Percentiles rank a stretch among this genome's conserved stretches.
phyloP scores from a whole-genome alignment of 2,888 invertebrate genomes.

The Leptinotarsa peninsularis region DNA sequence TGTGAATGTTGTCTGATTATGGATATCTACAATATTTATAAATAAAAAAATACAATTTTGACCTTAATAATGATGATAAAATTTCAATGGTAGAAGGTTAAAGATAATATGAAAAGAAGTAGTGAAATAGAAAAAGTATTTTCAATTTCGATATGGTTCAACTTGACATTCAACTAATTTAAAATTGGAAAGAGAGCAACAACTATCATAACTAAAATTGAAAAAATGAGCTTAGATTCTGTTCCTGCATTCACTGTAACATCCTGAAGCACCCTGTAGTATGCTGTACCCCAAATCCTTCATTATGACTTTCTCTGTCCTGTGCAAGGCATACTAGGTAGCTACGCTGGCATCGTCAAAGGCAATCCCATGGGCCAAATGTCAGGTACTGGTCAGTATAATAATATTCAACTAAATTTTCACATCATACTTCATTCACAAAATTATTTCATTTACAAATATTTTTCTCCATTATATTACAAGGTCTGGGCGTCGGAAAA shows the following conservation, averaged over 20 bases:
- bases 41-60: too few relatives aligned
- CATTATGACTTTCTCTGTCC: slow-evolving; percentile 62
- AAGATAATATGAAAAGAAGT: too few relatives aligned
- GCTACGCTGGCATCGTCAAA: slow-evolving; percentile 92
- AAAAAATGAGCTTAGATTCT: slow-evolving; percentile 26
- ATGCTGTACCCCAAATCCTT: slow-evolving; percentile 61
- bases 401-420: slow-evolving; percentile 53
- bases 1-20: too few relatives aligned
- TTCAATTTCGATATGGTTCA: background rate
- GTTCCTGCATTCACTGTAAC: slow-evolving; percentile 29
- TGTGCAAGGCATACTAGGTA: slow-evolving; percentile 71
- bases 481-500: background rate
- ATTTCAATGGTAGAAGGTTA: too few relatives aligned
- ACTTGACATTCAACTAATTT: background rate
- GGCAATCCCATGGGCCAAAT: slow-evolving; percentile 84
- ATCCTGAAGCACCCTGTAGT: slow-evolving; percentile 52
- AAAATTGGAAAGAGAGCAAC: background rate
- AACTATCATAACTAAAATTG: slow-evolving; percentile 21
- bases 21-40: too few relatives aligned
- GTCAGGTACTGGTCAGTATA: slow-evolving; percentile 85
- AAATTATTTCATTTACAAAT: slow-evolving; percentile 16
- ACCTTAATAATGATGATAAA: too few relatives aligned
- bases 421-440: slow-evolving; percentile 26
- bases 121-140: too few relatives aligned
- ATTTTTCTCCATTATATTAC: slow-evolving; percentile 11